A percentile compares a stretch with the other conserved stretches of the same genome.
Conservation (phyloP, 2,888 invertebrate genomes). For the Chesias legatella region DNA sequence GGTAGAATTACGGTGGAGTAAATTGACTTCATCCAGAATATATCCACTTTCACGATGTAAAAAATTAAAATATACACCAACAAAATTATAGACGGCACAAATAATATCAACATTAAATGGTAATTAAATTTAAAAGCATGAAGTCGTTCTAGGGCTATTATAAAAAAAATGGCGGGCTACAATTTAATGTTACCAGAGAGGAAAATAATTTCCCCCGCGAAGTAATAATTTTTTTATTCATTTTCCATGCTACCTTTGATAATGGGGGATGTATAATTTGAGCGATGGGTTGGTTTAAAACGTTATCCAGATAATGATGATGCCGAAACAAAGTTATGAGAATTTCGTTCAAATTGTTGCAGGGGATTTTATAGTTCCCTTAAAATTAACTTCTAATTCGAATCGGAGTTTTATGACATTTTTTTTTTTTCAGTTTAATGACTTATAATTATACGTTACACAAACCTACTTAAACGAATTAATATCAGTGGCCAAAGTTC, state of each 20-base stretch:
- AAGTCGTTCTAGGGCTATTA: constrained; percentile 57
- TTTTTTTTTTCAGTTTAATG: no score
- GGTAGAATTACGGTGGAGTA: no score
- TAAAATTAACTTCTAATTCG: no score
- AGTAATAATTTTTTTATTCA: constrained; percentile 39
- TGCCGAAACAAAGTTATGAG: not conserved
- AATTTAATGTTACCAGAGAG: constrained; percentile 56
- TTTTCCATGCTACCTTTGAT: constrained; percentile 26
- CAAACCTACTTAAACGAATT: no score
- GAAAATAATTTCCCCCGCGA: constrained; percentile 35
- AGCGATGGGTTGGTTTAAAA: constrained; percentile 12
- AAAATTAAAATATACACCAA: no score
- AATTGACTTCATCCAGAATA: no score
- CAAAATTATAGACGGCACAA: no score
- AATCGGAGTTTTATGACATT: no score
- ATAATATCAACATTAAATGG: no score
- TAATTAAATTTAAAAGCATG: constrained; percentile 14
- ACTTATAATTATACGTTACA: no score
- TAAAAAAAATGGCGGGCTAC: constrained; percentile 48
- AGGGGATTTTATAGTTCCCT: not conserved
- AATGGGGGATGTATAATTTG: constrained; percentile 21
- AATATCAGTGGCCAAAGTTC: no score
- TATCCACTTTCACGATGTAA: no score
- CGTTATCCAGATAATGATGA: constrained; percentile 11
- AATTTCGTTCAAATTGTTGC: constrained; percentile 1